A percentile compares a stretch with the other conserved stretches of the same genome.
Conservation (phyloP, 1,140 invertebrate species). For the Amphibalanus amphitrite region DNA sequence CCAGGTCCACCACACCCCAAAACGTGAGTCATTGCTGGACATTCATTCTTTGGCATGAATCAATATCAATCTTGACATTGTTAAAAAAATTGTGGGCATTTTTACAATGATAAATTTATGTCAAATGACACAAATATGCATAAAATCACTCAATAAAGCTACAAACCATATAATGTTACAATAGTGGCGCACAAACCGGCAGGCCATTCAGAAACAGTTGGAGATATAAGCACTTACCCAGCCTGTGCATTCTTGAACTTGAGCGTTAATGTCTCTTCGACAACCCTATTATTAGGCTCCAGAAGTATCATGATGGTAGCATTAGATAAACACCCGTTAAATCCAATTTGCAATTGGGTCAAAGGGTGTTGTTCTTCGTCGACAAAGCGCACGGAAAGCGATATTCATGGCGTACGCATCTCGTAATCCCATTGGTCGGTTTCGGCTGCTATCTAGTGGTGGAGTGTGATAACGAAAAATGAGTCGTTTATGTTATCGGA, state of each 20-base stretch:
- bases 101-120: too few relatives aligned
- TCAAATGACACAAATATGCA: too few relatives aligned
- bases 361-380: neutral
- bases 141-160: too few relatives aligned
- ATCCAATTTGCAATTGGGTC: neutral
- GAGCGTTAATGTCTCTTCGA: constrained; percentile 82
- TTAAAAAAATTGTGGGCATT: too few relatives aligned
- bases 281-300: constrained; percentile 95
- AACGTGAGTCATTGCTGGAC: too few relatives aligned
- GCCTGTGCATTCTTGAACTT: constrained; percentile 90
- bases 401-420: neutral
- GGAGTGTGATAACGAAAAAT: neutral
- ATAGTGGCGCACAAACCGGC: too few relatives aligned
- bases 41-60: too few relatives aligned
- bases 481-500: too few relatives aligned
- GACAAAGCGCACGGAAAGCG: neutral
- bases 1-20: too few relatives aligned
- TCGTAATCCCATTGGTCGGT: neutral
- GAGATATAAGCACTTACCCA: constrained; percentile 48
- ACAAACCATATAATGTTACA: too few relatives aligned
- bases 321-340: neutral
- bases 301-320: constrained; percentile 75
- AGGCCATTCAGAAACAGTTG: too few relatives aligned
- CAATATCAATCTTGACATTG: too few relatives aligned
- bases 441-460: neutral